These are phyloP conservation scores for Cecropterus lyciades DNA, from an alignment of 1,140 invertebrate species.

Conservation along the genomic window DNA sequence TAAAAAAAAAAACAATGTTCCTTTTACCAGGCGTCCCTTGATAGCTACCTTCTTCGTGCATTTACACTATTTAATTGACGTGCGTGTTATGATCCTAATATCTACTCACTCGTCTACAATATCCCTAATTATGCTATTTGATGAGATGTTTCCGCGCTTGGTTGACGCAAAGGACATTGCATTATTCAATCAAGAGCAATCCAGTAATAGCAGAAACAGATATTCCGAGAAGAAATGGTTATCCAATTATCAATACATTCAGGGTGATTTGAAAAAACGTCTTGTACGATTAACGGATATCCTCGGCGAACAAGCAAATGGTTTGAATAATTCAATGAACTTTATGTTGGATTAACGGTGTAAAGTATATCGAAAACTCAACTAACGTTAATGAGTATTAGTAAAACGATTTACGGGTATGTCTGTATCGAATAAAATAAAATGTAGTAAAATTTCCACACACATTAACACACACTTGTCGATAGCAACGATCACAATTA, in stretches of 20 bases:
- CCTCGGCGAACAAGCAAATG: constrained; percentile 3
- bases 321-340: neutral
- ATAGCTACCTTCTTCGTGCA: too few species aligned
- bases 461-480: too few species aligned
- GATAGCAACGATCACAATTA: too few species aligned
- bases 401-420: too few species aligned
- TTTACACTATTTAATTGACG: too few species aligned
- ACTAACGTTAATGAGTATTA: too few species aligned
- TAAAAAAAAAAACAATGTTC: too few species aligned
- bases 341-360: neutral
- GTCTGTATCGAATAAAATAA: too few species aligned
- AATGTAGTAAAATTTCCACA: too few species aligned
- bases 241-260: constrained; percentile 28
- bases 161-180: constrained; percentile 15
- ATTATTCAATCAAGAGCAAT: constrained; percentile 32
- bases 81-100: neutral
- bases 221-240: constrained; percentile 29
- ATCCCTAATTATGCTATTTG: constrained; percentile 22
- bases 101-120: constrained; percentile 19
- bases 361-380: too few species aligned
- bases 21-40: too few species aligned
- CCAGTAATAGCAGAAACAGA: constrained; percentile 19
- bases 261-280: constrained; percentile 18
- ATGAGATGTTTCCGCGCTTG: constrained; percentile 12
- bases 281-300: constrained; percentile 12